Evolutionary conservation across 2,113 vertebrate genomes (phyloP), one percentile per base, ranked within the genome.

Genomic region (Petrocephalus microphthalmus): DNA sequence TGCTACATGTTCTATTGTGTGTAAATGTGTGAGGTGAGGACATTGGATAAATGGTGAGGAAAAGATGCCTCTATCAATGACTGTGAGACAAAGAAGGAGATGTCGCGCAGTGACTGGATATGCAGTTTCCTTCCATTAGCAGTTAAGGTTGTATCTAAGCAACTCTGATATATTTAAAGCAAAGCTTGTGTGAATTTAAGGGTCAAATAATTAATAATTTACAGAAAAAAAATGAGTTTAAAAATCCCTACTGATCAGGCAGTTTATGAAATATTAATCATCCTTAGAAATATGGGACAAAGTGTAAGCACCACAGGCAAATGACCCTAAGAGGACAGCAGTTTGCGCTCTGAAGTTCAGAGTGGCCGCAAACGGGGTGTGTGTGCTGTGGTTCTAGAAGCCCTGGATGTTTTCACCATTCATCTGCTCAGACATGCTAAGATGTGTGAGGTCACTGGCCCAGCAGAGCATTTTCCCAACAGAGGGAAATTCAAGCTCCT

Each of bases 241-340:
- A 74, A 86, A 42, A 71, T 88, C 22, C 47, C 29, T 51, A 89
- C 71, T 42, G 57, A 86, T 71, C 29, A 84, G 47, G 67, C 67
- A 71, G 25, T 54, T 52, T 37, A 71, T 89, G 57, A 89, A 89
- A 78, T 89, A 89, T 86, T 88, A 84, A 88, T 56, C 7, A 45
- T 64, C 54, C 82, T 64, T 67, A 60, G 25, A 67, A 33, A 88
- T 25, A 84, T 67, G 56, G 82, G 83, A 85, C 47, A 85, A 47
- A 67, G 29, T 53, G 67, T 88, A 53, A 37, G 78, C 45, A 54
- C 84, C 51, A 53, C 84, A 54, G n/a, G 25, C 84, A 85, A 85
- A 85, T 25, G 49, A 52, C 22, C 84, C 51, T 19, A 47, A 53
- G 20, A 85, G 84, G 47, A 47, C 22, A 15, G 22, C 51, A 52